These are phyloP conservation scores for Noctua janthina DNA, from an alignment of 2,888 invertebrate genomes.

Conservation along the genomic window DNA sequence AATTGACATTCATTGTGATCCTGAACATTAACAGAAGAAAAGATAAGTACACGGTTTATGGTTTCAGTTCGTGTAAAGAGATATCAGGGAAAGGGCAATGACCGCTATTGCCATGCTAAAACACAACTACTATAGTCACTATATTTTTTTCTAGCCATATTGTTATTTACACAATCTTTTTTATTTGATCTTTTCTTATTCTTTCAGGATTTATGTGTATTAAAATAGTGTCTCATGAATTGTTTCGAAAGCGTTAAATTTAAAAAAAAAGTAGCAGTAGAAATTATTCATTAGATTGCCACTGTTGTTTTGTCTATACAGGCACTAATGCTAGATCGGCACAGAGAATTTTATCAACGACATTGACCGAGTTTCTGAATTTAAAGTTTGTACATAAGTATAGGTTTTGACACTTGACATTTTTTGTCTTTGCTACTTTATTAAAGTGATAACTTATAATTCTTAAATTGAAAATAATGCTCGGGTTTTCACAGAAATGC, in stretches of 20 bases:
- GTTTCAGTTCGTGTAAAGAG: no score
- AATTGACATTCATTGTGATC: no score
- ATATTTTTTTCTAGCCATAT: neutral
- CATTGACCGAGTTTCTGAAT: conserved; percentile 64
- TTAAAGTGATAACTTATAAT: neutral
- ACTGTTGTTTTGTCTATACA: conserved; percentile 32
- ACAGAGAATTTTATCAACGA: conserved; percentile 51
- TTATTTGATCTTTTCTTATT: neutral
- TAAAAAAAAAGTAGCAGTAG: neutral
- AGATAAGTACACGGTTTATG: no score
- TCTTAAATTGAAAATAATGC: neutral
- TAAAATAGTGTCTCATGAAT: neutral
- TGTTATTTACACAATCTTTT: neutral
- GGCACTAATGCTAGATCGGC: conserved; percentile 40
- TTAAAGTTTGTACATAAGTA: conserved; percentile 16
- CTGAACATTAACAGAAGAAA: no score
- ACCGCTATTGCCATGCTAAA: no score
- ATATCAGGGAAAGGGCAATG: no score
- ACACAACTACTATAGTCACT: no score
- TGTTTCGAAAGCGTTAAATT: neutral
- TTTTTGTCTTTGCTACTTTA: conserved; percentile 45
- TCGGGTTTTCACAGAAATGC: conserved; percentile 20
- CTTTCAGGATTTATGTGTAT: neutral
- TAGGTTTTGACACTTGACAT: conserved; percentile 41
- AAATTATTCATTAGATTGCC: neutral